Evolutionary conservation across 2,113 vertebrate genomes (phyloP).

Genomic region (Odontesthes bonariensis): DNA sequence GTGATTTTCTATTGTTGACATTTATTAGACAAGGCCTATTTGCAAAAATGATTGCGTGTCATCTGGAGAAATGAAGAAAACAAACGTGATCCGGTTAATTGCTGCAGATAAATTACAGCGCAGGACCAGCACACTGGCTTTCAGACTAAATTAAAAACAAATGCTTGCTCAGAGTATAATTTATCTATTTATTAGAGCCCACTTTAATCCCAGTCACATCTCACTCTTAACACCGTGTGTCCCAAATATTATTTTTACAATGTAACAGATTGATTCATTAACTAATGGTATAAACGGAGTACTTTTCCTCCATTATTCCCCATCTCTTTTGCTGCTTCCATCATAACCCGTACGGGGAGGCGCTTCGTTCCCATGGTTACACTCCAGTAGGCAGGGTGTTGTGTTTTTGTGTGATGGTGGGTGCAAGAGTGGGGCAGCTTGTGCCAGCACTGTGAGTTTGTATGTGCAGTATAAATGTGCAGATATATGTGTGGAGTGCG

Average conservation of each 20-base stretch:
- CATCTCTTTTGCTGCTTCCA: constrained; percentile 49
- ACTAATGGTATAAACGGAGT: constrained; percentile 28
- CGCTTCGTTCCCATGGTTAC: constrained; percentile 79
- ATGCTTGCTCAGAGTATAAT: neutral
- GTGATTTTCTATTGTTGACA: too few relatives aligned
- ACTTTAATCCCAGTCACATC: constrained; percentile 1
- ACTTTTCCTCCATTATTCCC: constrained; percentile 36
- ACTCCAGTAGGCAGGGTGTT: constrained; percentile 54
- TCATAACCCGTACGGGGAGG: constrained; percentile 63
- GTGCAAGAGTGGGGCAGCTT: constrained; percentile 42
- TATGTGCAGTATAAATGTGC: constrained; percentile 37
- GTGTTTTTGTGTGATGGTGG: constrained; percentile 53
- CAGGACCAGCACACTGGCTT: too few relatives aligned
- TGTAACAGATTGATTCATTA: constrained; percentile 38
- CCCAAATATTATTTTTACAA: neutral
- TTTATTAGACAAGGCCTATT: too few relatives aligned
- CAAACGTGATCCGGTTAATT: too few relatives aligned
- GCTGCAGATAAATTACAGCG: too few relatives aligned
- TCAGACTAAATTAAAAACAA: neutral
- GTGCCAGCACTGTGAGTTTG: constrained; percentile 34
- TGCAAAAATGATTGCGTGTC: too few relatives aligned
- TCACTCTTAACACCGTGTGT: neutral
- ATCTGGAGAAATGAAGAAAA: too few relatives aligned
- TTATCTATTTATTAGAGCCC: neutral
- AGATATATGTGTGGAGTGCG: constrained; percentile 15